A percentile compares a stretch with the other conserved stretches of the same genome.
phyloP scores from a whole-genome alignment of 2,797 vertebrate genomes.

The Prionace glauca region DNA sequence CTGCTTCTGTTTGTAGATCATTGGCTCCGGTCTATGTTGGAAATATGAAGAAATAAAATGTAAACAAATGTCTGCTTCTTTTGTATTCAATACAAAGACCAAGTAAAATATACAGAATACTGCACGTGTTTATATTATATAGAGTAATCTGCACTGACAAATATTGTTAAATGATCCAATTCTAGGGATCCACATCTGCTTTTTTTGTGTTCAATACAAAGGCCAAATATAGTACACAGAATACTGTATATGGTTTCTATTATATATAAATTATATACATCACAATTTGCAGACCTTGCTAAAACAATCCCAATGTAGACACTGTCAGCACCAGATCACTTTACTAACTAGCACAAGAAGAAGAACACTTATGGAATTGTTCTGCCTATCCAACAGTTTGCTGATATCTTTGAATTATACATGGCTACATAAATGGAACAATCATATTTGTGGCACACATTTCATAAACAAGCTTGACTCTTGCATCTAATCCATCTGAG shows the following conservation, averaged over 20 bases:
- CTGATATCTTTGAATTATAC: not conserved
- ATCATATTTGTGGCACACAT: not conserved
- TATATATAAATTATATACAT: not conserved
- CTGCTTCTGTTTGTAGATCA: constrained; percentile 91
- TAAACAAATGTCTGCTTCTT: not conserved
- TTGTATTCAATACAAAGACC: not conserved
- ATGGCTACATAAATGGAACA: not conserved
- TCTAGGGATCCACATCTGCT: not conserved
- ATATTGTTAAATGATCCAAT: not conserved
- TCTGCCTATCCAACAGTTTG: not conserved
- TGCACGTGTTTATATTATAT: not conserved
- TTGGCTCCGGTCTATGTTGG: constrained; percentile 68
- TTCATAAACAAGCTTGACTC: not conserved
- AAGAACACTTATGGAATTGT: not conserved
- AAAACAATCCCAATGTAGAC: not conserved
- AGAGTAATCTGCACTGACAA: not conserved
- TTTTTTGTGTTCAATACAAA: not conserved
- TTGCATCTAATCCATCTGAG: too few species aligned
- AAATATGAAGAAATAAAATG: not conserved
- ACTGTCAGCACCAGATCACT: too few species aligned
- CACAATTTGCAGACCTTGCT: not conserved
- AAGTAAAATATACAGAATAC: not conserved
- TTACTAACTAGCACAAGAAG: not conserved
- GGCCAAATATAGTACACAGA: not conserved
- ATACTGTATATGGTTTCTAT: not conserved